Conservation (phyloP, 1,140 invertebrate genomes). For the Spodoptera frugiperda region DNA sequence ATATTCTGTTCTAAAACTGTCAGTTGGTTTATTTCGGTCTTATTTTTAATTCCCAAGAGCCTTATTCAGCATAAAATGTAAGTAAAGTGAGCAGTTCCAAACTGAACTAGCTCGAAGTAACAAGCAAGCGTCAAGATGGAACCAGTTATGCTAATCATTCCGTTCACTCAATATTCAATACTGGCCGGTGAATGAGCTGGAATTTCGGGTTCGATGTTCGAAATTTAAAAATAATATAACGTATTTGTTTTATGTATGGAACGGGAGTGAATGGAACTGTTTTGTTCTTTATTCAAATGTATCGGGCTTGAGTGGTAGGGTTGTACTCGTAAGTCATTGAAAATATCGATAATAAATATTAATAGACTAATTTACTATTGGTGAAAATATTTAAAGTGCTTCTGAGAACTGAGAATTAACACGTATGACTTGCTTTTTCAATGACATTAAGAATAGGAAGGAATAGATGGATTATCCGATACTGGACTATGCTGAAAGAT, state of each 20-base stretch:
- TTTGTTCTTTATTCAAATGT: slow-evolving; percentile 19
- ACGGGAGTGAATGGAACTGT: slow-evolving; percentile 24
- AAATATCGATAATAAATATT: too few species aligned
- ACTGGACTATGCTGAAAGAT: too few species aligned
- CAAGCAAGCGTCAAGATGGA: slow-evolving; percentile 10
- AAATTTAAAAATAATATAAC: slow-evolving; percentile 15
- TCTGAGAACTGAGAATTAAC: too few species aligned
- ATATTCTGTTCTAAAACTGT: neutral
- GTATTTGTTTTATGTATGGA: slow-evolving; percentile 8
- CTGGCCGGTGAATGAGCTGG: slow-evolving; percentile 34
- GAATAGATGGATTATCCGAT: too few species aligned
- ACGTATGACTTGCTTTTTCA: too few species aligned
- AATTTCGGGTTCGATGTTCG: slow-evolving; percentile 42
- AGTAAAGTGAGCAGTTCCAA: neutral
- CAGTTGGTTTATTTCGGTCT: neutral
- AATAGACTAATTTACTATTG: too few species aligned
- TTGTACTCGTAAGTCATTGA: neutral
- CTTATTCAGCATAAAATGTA: neutral
- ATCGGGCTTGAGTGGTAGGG: neutral
- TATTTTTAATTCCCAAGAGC: neutral
- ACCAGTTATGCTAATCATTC: slow-evolving; percentile 41
- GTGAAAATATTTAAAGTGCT: too few species aligned
- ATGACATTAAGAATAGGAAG: too few species aligned
- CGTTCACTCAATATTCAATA: slow-evolving; percentile 49
- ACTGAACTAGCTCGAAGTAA: neutral